These are phyloP conservation scores for Taphrorychus bicolor DNA, from an alignment of 2,888 invertebrate genomes.

Conservation along the genomic window DNA sequence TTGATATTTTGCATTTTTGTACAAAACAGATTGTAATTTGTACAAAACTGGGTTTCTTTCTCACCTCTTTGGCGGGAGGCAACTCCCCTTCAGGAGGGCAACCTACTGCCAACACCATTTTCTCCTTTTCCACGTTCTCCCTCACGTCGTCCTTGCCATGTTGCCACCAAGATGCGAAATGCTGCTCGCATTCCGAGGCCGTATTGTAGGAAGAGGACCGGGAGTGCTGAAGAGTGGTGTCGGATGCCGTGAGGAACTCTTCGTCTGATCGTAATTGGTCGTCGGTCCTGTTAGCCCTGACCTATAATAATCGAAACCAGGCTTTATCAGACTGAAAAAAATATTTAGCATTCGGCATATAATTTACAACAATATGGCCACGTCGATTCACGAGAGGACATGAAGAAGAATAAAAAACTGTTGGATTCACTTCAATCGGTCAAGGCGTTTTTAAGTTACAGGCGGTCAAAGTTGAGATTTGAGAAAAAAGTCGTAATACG, in stretches of 20 bases:
- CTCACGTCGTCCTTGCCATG: slow-evolving; percentile 60
- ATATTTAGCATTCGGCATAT: too few relatives aligned
- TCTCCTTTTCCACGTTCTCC: slow-evolving; percentile 56
- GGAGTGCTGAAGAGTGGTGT: slow-evolving; percentile 71
- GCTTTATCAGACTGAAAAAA: too few relatives aligned
- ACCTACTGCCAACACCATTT: slow-evolving; percentile 60
- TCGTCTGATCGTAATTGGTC: slow-evolving; percentile 66
- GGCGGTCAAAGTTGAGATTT: too few relatives aligned
- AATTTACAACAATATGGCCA: too few relatives aligned
- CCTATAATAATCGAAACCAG: too few relatives aligned
- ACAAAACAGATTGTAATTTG: too few relatives aligned
- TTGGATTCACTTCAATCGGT: too few relatives aligned
- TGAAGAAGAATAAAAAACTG: too few relatives aligned
- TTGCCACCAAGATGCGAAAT: slow-evolving; percentile 66
- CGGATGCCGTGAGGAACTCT: slow-evolving; percentile 73
- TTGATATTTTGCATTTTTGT: too few relatives aligned
- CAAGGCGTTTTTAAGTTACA: too few relatives aligned
- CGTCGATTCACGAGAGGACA: too few relatives aligned
- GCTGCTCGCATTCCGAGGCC: slow-evolving; percentile 69
- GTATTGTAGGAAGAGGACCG: slow-evolving; percentile 74
- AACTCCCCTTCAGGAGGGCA: slow-evolving; percentile 52
- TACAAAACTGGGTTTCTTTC: background rate
- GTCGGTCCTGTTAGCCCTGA: slow-evolving; percentile 27
- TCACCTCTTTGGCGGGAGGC: slow-evolving; percentile 50
- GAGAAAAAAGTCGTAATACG: too few relatives aligned